These are phyloP conservation scores for Pristis pectinata DNA, from an alignment of 2,797 vertebrate genomes.

Conservation along the genomic window DNA sequence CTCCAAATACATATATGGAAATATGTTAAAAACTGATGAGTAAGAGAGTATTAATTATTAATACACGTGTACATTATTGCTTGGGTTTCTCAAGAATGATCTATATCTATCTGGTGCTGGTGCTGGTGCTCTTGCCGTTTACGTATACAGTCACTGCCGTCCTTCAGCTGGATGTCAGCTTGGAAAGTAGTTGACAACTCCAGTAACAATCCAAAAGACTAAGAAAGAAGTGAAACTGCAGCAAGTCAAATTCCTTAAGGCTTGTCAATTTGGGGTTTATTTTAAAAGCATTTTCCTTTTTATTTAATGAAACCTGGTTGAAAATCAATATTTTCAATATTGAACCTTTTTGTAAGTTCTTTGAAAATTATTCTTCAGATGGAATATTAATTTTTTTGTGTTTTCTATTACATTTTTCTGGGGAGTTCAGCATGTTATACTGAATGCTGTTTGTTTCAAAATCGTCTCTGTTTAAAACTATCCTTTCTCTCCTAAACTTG, in stretches of 20 bases:
- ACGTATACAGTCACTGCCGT: background rate
- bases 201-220: background rate
- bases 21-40: slow-evolving; percentile 61
- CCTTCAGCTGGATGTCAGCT: background rate
- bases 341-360: too few species aligned
- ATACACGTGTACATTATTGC: background rate
- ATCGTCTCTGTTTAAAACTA: background rate
- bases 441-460: background rate
- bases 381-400: background rate
- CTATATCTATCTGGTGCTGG: background rate
- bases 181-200: background rate
- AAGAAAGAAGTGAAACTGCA: background rate
- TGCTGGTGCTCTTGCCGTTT: background rate
- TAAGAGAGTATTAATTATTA: slow-evolving; percentile 44
- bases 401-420: background rate
- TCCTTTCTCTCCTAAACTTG: background rate
- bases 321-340: background rate
- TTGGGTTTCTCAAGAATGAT: background rate
- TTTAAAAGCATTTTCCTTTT: background rate
- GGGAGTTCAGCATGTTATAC: background rate
- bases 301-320: background rate
- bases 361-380: background rate
- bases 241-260: background rate
- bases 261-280: background rate
- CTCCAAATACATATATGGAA: slow-evolving; percentile 66